These are phyloP conservation scores for Dicentrarchus labrax DNA, from an alignment of 2,113 vertebrate species.

Conservation along the genomic window DNA sequence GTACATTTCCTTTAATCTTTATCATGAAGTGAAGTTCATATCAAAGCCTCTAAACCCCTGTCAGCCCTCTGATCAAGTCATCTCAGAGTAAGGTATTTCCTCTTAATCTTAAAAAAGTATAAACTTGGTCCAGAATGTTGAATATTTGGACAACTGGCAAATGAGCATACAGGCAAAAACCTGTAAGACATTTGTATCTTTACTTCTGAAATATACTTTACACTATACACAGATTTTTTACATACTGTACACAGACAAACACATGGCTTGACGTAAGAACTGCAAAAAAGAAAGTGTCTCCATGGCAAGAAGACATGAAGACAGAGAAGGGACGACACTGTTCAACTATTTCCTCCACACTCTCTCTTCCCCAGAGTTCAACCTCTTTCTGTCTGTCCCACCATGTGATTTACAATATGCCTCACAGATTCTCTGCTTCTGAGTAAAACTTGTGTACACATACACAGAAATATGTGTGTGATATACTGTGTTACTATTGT, in stretches of 20 bases:
- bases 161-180: neutral
- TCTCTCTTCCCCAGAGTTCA: neutral
- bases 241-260: neutral
- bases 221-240: neutral
- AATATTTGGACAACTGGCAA: neutral
- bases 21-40: conserved; percentile 20
- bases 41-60: neutral
- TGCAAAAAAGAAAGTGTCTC: no score
- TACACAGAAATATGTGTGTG: neutral
- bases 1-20: conserved; percentile 7
- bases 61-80: neutral
- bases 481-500: neutral
- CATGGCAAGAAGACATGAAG: neutral
- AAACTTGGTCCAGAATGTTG: no score
- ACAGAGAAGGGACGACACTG: neutral
- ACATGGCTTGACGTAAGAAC: neutral
- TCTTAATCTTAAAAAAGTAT: neutral
- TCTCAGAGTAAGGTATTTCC: neutral
- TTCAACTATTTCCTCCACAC: neutral
- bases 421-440: neutral
- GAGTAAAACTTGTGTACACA: neutral
- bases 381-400: neutral
- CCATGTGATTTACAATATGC: neutral
- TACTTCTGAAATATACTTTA: neutral
- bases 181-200: neutral